These are phyloP conservation scores for Phrynocephalus versicolor DNA, from an alignment of 2,113 vertebrate genomes.

Conservation along the genomic window DNA sequence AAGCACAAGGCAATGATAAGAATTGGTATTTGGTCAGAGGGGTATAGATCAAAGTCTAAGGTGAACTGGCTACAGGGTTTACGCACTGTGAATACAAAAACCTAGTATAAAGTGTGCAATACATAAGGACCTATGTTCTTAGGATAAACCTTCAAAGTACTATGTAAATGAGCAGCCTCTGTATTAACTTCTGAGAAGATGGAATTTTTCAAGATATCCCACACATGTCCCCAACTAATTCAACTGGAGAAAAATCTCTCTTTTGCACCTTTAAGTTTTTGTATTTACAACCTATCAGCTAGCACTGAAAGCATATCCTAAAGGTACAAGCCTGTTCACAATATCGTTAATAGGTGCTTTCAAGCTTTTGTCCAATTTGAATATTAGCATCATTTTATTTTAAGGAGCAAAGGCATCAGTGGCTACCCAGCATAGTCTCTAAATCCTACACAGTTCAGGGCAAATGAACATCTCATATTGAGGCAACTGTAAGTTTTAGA, in stretches of 20 bases:
- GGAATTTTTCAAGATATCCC: constrained; percentile 27
- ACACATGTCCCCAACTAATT: neutral
- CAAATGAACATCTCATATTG: too few relatives aligned
- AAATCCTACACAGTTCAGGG: too few relatives aligned
- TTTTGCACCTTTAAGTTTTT: constrained; percentile 18
- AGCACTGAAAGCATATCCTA: neutral
- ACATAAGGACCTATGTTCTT: neutral
- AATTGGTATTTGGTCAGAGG: constrained; percentile 19
- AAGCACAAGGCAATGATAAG: neutral
- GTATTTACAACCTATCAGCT: neutral
- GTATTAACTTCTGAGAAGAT: constrained; percentile 34
- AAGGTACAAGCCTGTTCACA: neutral
- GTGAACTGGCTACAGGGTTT: neutral
- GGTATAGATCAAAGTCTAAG: constrained; percentile 1
- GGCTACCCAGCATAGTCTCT: neutral
- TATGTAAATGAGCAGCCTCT: constrained; percentile 12
- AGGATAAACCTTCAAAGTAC: constrained; percentile 8
- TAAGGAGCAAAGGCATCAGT: neutral
- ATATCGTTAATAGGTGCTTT: constrained; percentile 1
- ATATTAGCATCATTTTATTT: neutral
- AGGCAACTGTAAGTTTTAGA: too few relatives aligned
- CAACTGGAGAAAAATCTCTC: neutral
- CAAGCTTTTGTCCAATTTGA: neutral
- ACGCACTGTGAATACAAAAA: neutral
- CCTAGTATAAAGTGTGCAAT: neutral